phyloP scores from a whole-genome alignment of 2,113 vertebrate species.

The human (Homo sapiens) region GRCh38 chrX:5296501-5297000 shows the following conservation, averaged over 20 bases:
- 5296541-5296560: not conserved
- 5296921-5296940: too few species aligned
- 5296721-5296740: not conserved
- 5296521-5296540: not conserved
- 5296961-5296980: too few species aligned
- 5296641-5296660: not conserved
- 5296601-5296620: not conserved
- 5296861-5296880: too few species aligned
- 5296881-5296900: too few species aligned
- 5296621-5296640: not conserved
- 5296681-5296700: not conserved
- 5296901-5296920: too few species aligned
- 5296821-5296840: not conserved
- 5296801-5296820: not conserved
- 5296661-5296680: not conserved
- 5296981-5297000: too few species aligned
- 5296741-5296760: not conserved
- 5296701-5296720: not conserved
- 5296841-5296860: not conserved
- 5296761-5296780: not conserved
- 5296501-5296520: not conserved
- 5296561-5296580: not conserved
- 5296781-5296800: not conserved
- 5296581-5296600: not conserved
- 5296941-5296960: too few species aligned